These are phyloP conservation scores for Lithobates sylvaticus DNA, from an alignment of 2,797 vertebrate genomes.

Conservation along the genomic window DNA sequence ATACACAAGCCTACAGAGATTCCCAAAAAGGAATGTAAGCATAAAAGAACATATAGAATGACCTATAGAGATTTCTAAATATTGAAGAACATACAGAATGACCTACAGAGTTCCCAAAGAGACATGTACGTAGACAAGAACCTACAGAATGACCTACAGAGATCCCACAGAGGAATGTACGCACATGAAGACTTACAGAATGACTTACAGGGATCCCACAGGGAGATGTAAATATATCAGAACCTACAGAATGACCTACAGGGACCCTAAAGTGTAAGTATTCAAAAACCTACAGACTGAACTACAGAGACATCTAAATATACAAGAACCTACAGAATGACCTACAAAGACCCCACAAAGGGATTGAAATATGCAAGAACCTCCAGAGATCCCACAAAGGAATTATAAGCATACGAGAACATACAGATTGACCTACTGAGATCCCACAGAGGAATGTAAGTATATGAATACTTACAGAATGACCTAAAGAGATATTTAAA, in stretches of 20 bases:
- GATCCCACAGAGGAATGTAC: not conserved
- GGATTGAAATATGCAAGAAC: no score
- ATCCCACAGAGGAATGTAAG: not conserved
- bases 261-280: not conserved
- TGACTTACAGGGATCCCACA: not conserved
- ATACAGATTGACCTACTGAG: not conserved
- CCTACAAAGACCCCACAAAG: no score
- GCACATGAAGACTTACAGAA: not conserved
- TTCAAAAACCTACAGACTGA: no score
- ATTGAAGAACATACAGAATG: not conserved
- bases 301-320: no score
- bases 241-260: not conserved
- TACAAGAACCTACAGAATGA: no score
- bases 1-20: no score
- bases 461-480: not conserved
- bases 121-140: not conserved
- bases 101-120: not conserved
- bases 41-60: not conserved
- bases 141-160: not conserved
- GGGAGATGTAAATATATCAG: no score
- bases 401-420: not conserved
- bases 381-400: no score
- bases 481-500: not conserved
- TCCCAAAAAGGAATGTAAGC: not conserved
- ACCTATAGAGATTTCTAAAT: not conserved